Evolutionary conservation across 1,140 invertebrate genomes (phyloP).

Genomic region (Kradibia gibbosae): DNA sequence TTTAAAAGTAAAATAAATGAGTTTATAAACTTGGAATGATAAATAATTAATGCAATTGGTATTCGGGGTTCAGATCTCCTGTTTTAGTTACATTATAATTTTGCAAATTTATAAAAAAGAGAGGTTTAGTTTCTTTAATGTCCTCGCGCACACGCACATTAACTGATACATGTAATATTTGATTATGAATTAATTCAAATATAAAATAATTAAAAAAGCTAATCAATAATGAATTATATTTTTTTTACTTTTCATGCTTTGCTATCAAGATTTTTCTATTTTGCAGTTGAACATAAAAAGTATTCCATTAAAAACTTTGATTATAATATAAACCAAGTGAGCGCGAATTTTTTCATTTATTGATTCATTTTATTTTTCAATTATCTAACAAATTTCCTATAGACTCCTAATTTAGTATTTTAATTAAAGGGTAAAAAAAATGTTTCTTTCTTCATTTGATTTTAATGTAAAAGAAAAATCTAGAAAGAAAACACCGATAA

Average conservation of each 20-base stretch:
- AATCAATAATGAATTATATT: no score
- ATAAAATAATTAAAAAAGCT: background rate
- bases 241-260: no score
- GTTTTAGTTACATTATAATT: background rate
- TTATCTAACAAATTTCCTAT: background rate
- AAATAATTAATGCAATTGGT: constrained; percentile 14
- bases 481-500: background rate
- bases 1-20: constrained; percentile 10
- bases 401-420: constrained; percentile 5
- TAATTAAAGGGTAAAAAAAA: constrained; percentile 2
- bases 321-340: no score
- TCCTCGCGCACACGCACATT: background rate
- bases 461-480: background rate
- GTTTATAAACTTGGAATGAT: background rate
- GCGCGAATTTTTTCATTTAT: no score
- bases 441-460: background rate
- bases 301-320: no score
- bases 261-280: no score
- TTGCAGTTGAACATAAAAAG: no score
- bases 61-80: background rate
- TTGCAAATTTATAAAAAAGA: background rate
- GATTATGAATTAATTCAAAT: background rate
- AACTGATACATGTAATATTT: background rate
- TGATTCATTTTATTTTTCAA: background rate
- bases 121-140: background rate